Conservation (phyloP, 2,113 vertebrate species). For the Talpa occidentalis region DNA sequence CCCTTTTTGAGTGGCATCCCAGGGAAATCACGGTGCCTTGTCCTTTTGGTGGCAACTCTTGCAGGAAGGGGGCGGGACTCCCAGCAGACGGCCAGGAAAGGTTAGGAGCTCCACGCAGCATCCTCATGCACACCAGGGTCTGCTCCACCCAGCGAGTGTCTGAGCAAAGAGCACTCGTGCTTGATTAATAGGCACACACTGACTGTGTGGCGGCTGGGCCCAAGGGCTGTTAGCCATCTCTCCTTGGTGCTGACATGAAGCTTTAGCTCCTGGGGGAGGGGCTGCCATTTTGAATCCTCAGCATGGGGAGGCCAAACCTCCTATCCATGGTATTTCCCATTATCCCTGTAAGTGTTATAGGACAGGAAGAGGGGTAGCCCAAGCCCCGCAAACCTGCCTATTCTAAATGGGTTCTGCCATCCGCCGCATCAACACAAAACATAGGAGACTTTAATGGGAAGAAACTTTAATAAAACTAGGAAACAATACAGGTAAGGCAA, state of each 20-base stretch:
- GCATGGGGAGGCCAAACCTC: not conserved
- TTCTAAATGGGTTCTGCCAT: too few species aligned
- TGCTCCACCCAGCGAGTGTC: not conserved
- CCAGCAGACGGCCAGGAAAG: conserved; percentile 78
- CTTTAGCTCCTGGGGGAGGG: accelerated
- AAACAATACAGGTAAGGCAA: too few species aligned
- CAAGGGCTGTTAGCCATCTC: conserved; percentile 72
- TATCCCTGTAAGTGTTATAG: too few species aligned
- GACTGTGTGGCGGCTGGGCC: conserved; percentile 66
- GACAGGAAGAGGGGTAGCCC: too few species aligned
- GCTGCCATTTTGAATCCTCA: not conserved
- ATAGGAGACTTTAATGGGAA: too few species aligned
- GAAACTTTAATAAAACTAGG: too few species aligned
- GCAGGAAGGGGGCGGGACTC: conserved; percentile 78
- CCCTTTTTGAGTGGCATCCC: conserved; percentile 73
- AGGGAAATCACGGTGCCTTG: conserved; percentile 77
- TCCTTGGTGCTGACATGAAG: not conserved
- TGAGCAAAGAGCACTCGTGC: conserved; percentile 72
- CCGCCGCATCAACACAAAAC: too few species aligned
- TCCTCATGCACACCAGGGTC: conserved; percentile 74
- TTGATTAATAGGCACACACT: conserved; percentile 84
- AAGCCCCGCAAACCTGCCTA: too few species aligned
- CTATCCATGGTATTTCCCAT: not conserved
- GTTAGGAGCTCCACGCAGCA: conserved; percentile 79
- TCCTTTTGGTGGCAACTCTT: conserved; percentile 70